phyloP scores from a whole-genome alignment of 2,113 vertebrate genomes.

The Trematocara zebra region DNA sequence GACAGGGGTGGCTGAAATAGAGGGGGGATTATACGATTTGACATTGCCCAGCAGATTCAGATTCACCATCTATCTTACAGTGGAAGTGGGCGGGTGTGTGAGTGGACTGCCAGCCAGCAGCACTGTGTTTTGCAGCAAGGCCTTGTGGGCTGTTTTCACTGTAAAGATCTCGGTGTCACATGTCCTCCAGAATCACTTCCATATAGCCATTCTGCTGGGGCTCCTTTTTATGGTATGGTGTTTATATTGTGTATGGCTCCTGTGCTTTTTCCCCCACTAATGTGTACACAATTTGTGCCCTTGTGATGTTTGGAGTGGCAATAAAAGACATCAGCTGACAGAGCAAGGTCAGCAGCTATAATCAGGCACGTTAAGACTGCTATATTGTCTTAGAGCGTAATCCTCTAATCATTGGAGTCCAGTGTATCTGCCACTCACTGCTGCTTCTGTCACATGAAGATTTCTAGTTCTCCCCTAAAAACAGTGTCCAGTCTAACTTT shows the following conservation, averaged over 20 bases:
- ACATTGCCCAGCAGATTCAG: slow-evolving; percentile 7
- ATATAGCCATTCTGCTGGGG: background rate
- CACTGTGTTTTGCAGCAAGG: background rate
- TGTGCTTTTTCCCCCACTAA: rapidly evolving
- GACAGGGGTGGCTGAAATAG: background rate
- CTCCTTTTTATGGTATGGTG: background rate
- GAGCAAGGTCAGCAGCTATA: slow-evolving; percentile 39
- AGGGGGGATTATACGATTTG: slow-evolving; percentile 12
- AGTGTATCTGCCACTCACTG: slow-evolving; percentile 35
- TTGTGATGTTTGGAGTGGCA: background rate
- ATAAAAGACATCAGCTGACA: slow-evolving; percentile 13
- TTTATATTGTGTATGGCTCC: background rate
- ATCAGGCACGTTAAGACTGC: slow-evolving; percentile 35
- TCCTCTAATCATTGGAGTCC: slow-evolving; percentile 28
- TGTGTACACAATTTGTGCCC: background rate
- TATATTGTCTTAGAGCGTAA: slow-evolving; percentile 62
- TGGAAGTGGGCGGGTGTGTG: slow-evolving; percentile 7
- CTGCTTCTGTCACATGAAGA: slow-evolving; percentile 39
- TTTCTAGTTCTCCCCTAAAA: slow-evolving; percentile 24
- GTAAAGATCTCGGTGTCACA: slow-evolving; percentile 38
- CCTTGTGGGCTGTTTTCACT: slow-evolving; percentile 33
- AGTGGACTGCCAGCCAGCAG: background rate
- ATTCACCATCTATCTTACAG: background rate
- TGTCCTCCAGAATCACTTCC: background rate
- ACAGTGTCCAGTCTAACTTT: slow-evolving; percentile 17